Evolutionary conservation across 2,113 vertebrate species (phyloP).

Genomic region (Mohoua ochrocephala): DNA sequence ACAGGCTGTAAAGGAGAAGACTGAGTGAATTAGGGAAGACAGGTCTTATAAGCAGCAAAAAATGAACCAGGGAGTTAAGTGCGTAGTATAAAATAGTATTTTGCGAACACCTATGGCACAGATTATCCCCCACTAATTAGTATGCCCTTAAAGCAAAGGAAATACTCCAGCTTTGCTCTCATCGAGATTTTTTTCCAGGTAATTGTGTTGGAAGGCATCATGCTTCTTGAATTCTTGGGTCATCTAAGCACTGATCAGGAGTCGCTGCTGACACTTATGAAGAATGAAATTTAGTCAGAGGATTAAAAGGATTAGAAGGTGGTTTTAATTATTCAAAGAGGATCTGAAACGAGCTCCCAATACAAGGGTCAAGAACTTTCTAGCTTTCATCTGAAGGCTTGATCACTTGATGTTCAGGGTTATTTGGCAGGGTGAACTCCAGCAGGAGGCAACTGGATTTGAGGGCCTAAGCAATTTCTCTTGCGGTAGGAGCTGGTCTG

Average conservation of each 20-base stretch:
- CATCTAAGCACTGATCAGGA: neutral
- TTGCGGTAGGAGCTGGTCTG: neutral
- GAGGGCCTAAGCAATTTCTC: neutral
- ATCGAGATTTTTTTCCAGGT: neutral
- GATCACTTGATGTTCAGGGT: neutral
- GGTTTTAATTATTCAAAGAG: neutral
- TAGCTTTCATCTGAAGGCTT: neutral
- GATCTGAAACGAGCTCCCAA: neutral
- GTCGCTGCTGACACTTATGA: neutral
- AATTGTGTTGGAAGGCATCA: neutral
- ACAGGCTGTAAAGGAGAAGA: neutral
- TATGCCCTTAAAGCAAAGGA: neutral
- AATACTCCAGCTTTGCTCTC: neutral
- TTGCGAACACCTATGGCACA: neutral
- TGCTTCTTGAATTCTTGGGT: neutral
- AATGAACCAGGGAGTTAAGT: neutral
- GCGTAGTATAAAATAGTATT: neutral
- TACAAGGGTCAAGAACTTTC: neutral
- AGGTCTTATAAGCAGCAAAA: neutral
- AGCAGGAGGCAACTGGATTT: neutral
- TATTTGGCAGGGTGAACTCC: neutral
- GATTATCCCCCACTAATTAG: neutral
- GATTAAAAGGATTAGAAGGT: neutral
- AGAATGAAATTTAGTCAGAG: neutral
- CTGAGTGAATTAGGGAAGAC: neutral